Percentiles rank a stretch among this genome's conserved stretches.
Evolutionary conservation across 2,888 invertebrate species (phyloP).

Genomic region (Drosophila prostipennis): DNA sequence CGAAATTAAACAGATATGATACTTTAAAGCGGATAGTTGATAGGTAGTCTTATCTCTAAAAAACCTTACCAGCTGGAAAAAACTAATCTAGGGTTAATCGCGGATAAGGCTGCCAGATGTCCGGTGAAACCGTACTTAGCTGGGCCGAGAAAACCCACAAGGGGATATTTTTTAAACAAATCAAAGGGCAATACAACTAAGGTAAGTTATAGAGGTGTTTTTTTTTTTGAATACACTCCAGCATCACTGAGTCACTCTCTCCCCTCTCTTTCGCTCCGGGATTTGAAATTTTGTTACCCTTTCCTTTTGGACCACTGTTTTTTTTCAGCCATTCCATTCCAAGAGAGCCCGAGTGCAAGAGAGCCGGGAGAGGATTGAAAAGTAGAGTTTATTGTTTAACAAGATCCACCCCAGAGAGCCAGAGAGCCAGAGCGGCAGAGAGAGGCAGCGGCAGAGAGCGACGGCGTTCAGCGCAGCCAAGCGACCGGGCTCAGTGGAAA

Average conservation of each 20-base stretch:
- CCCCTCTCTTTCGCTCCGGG: constrained; percentile 3
- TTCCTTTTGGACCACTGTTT: constrained; percentile 6
- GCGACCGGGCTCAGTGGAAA: constrained; percentile 47
- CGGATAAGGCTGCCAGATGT: constrained; percentile 15
- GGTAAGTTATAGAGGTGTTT: not conserved
- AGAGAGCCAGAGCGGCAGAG: not conserved
- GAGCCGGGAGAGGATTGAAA: not conserved
- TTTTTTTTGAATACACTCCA: not conserved
- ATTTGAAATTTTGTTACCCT: constrained; percentile 17
- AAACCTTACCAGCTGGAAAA: not conserved
- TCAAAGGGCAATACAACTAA: constrained; percentile 4
- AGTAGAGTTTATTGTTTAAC: constrained; percentile 2
- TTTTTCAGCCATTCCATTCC: constrained; percentile 3
- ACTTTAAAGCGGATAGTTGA: not conserved
- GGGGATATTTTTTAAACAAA: not conserved
- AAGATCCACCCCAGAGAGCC: constrained; percentile 8
- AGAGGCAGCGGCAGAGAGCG: not conserved
- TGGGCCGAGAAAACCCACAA: not conserved
- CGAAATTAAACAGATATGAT: not conserved
- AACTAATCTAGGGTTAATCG: constrained; percentile 14
- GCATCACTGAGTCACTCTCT: constrained; percentile 24
- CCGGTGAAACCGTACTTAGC: not conserved
- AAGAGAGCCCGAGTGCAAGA: not conserved
- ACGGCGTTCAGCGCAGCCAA: constrained; percentile 3
- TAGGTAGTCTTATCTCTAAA: not conserved